Evolutionary conservation across 2,888 invertebrate genomes (phyloP), one percentile per base, ranked within the genome.

Genomic region (Eilema sororculum): DNA sequence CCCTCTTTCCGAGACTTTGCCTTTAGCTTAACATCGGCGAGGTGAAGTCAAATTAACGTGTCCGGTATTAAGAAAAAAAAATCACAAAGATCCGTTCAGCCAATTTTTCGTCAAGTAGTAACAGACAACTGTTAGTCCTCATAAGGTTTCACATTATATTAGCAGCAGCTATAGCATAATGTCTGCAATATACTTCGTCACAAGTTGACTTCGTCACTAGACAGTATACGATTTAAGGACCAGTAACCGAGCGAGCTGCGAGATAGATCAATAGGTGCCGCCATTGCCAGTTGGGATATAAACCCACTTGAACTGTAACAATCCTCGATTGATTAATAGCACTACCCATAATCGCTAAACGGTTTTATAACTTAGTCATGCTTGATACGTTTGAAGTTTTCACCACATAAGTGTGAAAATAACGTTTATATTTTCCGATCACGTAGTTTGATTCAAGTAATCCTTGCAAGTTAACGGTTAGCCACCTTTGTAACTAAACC

Each of bases 201-300:
- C 37, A 69, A 76, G 30, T 66, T 63, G 67, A 59, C n/a, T n/a
- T n/a, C n/a, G n/a, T n/a, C n/a, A 64, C 70, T 70, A 60, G 70
- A 67, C 30, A 20, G 46, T n/a, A 63, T 30, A 37, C 41, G 71
- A 77, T 60, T 67, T 64, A 28, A 8, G 28, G 58, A 28, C 41
- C 30, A 68, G 52, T 60, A 66, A 37, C 59, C 58, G 68, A 67
- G 65, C 52, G 65, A 67, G 61, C 69, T 37, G 52, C 56, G 63
- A 73, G 65, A 67, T 70, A 72, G 75, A 78, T 78, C 77, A 71
- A 76, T 78, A 75, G 72, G 69, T 73, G 71, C 74, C 74, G 61
- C 65, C 69, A 67, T 65, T 68, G 72, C 58, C 70, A 71, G 65
- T 60, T 57, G 65, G 64, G 60, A 74, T 67, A 72, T 71, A 68